Conservation (phyloP, 2,888 invertebrate species). For the Platynereis dumerilii region DNA sequence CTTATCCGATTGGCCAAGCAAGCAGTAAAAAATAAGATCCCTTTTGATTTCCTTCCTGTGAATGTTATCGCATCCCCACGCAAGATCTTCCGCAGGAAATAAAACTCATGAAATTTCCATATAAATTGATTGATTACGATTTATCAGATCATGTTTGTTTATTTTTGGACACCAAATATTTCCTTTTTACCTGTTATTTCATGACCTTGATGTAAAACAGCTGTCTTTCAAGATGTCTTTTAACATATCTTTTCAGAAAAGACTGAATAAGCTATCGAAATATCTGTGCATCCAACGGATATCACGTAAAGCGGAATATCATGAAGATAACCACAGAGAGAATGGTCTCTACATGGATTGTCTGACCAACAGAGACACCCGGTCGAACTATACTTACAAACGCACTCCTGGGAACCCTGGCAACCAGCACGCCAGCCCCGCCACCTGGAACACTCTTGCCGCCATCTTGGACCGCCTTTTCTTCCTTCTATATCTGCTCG, state of each 20-base stretch:
- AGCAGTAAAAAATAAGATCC: too few species aligned
- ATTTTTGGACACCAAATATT: too few species aligned
- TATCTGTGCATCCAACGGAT: slow-evolving; percentile 2
- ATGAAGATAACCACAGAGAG: neutral
- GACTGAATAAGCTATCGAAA: neutral
- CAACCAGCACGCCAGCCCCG: neutral
- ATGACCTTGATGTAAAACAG: too few species aligned
- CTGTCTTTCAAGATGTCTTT: too few species aligned
- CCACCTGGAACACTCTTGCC: slow-evolving; percentile 19
- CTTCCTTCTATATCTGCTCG: slow-evolving; percentile 24
- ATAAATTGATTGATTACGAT: too few species aligned
- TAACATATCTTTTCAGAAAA: neutral
- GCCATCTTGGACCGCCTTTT: slow-evolving; percentile 27
- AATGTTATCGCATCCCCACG: too few species aligned
- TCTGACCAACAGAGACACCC: neutral
- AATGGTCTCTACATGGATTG: slow-evolving; percentile 5
- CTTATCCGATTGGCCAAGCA: too few species aligned
- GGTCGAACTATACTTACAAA: neutral
- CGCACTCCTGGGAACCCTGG: neutral
- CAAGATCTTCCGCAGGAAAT: too few species aligned
- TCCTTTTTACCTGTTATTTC: too few species aligned
- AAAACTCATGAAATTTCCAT: too few species aligned
- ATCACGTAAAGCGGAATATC: neutral
- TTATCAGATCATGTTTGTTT: too few species aligned
- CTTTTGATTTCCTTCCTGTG: too few species aligned